These are phyloP conservation scores for Formicarius rufipectus DNA, from an alignment of 2,113 vertebrate species.

Conservation along the genomic window DNA sequence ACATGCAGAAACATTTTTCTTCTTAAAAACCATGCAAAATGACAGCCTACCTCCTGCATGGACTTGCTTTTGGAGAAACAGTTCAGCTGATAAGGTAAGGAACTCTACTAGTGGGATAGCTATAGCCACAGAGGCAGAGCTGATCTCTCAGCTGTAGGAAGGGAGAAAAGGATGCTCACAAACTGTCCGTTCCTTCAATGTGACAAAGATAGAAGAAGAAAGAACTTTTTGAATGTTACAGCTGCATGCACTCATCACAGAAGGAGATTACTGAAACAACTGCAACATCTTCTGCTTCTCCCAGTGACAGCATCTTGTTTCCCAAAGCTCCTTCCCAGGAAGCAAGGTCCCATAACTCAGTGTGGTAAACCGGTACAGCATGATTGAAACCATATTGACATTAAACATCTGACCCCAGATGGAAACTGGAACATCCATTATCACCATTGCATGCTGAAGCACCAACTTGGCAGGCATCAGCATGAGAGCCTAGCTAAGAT, in stretches of 20 bases:
- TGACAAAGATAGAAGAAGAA: not conserved
- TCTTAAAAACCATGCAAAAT: not conserved
- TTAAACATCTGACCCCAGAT: not conserved
- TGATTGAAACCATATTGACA: not conserved
- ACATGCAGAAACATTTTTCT: not conserved
- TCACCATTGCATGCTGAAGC: not conserved
- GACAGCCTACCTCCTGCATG: not conserved
- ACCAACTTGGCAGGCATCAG: not conserved
- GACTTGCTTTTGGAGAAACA: not conserved
- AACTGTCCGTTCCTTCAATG: not conserved
- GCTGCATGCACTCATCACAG: accelerated
- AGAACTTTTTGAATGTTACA: not conserved
- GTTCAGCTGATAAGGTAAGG: not conserved
- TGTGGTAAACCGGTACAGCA: not conserved
- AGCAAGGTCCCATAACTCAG: not conserved
- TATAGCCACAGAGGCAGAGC: not conserved
- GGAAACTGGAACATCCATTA: not conserved
- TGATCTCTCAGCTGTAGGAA: not conserved
- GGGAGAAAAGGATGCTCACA: not conserved
- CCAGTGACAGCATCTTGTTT: accelerated
- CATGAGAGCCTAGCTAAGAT: not conserved
- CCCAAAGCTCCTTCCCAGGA: not conserved
- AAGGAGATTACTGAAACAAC: not conserved
- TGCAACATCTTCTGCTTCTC: not conserved
- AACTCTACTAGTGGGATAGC: not conserved